phyloP scores from a whole-genome alignment of 2,888 invertebrate genomes.

The Microplitis deprimator region DNA sequence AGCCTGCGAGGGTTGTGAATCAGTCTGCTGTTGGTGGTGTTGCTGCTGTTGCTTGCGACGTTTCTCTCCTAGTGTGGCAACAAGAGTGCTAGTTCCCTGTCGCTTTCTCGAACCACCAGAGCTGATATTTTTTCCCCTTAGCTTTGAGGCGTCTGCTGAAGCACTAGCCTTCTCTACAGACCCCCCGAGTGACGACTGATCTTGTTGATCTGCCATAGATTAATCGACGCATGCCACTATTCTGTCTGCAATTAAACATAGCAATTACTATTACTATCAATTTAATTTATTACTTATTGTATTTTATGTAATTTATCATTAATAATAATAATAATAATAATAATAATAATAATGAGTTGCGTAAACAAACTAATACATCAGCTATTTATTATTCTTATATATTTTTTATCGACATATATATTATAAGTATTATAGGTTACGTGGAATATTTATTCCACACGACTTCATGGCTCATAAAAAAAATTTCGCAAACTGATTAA shows the following conservation, averaged over 20 bases:
- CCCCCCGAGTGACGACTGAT: constrained; percentile 72
- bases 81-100: constrained; percentile 63
- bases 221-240: constrained; percentile 72
- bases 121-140: constrained; percentile 65
- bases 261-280: constrained; percentile 30
- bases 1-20: constrained; percentile 59
- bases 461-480: not conserved
- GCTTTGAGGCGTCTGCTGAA: constrained; percentile 71
- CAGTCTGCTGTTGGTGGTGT: constrained; percentile 50
- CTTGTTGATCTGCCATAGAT: constrained; percentile 73
- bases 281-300: not conserved
- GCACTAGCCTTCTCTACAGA: constrained; percentile 72
- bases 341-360: not conserved
- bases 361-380: constrained; percentile 13
- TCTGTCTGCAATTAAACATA: constrained; percentile 63
- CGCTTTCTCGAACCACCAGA: constrained; percentile 66
- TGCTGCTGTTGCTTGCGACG: constrained; percentile 56
- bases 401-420: not conserved
- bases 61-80: constrained; percentile 64
- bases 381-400: constrained; percentile 5
- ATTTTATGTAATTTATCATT: not conserved
- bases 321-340: not conserved
- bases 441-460: constrained; percentile 10
- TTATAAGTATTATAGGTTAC: constrained; percentile 18
- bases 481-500: constrained; percentile 9